A percentile compares a stretch with the other conserved stretches of the same genome.
These are phyloP conservation scores for Toxostoma redivivum DNA, from an alignment of 2,113 vertebrate genomes.

Conservation along the genomic window DNA sequence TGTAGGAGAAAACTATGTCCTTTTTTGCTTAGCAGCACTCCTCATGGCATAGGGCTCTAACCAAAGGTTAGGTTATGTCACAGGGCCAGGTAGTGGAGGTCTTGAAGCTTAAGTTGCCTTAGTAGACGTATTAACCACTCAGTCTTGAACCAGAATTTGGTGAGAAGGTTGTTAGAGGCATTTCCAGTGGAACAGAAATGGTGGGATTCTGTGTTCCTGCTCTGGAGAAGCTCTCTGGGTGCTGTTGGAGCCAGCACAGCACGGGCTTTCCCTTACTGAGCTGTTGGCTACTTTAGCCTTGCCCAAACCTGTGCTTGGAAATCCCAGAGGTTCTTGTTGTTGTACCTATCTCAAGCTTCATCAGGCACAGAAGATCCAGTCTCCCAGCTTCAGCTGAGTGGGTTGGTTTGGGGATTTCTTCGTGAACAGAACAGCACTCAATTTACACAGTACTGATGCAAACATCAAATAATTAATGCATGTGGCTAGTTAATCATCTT, in stretches of 20 bases:
- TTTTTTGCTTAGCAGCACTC: neutral
- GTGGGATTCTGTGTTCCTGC: neutral
- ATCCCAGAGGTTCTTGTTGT: neutral
- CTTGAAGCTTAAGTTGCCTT: neutral
- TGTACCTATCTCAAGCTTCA: neutral
- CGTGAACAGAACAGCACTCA: neutral
- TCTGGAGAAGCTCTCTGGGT: neutral
- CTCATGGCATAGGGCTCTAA: neutral
- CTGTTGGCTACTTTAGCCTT: neutral
- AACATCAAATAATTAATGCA: neutral
- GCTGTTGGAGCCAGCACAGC: neutral
- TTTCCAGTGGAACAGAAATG: neutral
- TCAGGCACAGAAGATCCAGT: neutral
- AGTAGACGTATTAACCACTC: neutral
- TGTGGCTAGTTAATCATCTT: slow-evolving; percentile 1
- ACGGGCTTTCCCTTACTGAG: neutral
- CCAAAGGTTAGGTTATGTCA: neutral
- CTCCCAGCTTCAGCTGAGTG: neutral
- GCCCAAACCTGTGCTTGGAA: neutral
- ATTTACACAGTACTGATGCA: neutral
- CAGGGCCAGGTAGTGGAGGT: neutral
- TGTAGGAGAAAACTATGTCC: neutral
- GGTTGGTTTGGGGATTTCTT: neutral
- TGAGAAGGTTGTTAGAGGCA: neutral
- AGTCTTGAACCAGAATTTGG: neutral